phyloP scores from a whole-genome alignment of 2,797 vertebrate species.

The Martes flavigula region DNA sequence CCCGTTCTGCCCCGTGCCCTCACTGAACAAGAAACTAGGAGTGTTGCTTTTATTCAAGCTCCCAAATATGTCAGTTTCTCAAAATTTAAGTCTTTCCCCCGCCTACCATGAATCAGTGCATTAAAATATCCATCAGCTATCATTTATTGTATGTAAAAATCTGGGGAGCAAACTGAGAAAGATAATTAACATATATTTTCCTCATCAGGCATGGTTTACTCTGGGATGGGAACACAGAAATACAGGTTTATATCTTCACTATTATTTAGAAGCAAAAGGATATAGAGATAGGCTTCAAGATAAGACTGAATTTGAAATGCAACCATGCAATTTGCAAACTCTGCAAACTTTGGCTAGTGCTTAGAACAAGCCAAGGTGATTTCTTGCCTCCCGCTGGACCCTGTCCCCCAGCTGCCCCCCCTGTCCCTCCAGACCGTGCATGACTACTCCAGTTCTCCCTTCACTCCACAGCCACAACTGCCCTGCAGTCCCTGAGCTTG shows the following conservation, averaged over 20 bases:
- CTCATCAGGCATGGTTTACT: not conserved
- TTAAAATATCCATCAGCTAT: not conserved
- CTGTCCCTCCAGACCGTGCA: not conserved
- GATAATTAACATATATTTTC: not conserved
- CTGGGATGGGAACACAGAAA: not conserved
- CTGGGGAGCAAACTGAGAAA: not conserved
- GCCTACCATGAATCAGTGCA: not conserved
- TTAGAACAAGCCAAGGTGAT: not conserved
- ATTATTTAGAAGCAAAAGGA: not conserved
- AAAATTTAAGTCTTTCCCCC: not conserved
- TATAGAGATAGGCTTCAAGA: not conserved
- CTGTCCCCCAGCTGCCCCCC: fast-evolving
- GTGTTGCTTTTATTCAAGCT: not conserved
- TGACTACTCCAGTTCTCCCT: not conserved
- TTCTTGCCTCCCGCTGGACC: not conserved
- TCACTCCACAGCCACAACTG: not conserved
- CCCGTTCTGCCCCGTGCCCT: not conserved
- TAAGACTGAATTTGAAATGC: not conserved
- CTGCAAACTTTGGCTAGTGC: not conserved
- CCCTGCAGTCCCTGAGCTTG: not conserved
- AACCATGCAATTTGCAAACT: not conserved
- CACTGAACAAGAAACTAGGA: not conserved
- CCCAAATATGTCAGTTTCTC: not conserved
- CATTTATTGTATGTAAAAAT: not conserved
- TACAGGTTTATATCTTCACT: not conserved